Conservation (phyloP, 2,797 vertebrate species). For the Mormyrus hasselquistii region DNA sequence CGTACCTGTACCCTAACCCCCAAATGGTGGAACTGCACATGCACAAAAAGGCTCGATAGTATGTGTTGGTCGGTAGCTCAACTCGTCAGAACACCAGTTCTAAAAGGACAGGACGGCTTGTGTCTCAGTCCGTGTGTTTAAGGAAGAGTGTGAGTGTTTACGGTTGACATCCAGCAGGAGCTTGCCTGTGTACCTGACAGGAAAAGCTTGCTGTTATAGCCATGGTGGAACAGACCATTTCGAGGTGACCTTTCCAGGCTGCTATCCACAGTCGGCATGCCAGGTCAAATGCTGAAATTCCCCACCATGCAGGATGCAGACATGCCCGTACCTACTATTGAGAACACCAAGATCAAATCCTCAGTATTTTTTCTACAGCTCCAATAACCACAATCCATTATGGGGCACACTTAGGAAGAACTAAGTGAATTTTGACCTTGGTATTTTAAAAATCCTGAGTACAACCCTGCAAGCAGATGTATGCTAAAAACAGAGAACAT, state of each 20-base stretch:
- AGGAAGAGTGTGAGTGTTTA: not conserved
- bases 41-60: too few relatives aligned
- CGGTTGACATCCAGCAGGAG: not conserved
- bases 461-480: not conserved
- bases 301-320: not conserved
- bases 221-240: conserved; percentile 41
- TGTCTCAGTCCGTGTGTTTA: not conserved
- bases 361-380: not conserved
- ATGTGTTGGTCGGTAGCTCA: too few relatives aligned
- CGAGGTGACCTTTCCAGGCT: conserved; percentile 40
- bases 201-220: conserved; percentile 20
- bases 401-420: not conserved
- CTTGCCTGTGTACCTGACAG: conserved; percentile 13
- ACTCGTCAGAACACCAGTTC: not conserved
- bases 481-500: not conserved
- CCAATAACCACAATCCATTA: not conserved
- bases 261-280: conserved; percentile 28
- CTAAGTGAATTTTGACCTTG: not conserved
- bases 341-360: not conserved
- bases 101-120: not conserved
- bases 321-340: not conserved
- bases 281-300: conserved; percentile 4
- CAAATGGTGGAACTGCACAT: too few relatives aligned
- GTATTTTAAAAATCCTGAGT: not conserved
- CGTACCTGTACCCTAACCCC: too few relatives aligned